A percentile compares a stretch with the other conserved stretches of the same genome.
phyloP scores from a whole-genome alignment of 2,797 vertebrate genomes.

The Gambusia yucatana region DNA sequence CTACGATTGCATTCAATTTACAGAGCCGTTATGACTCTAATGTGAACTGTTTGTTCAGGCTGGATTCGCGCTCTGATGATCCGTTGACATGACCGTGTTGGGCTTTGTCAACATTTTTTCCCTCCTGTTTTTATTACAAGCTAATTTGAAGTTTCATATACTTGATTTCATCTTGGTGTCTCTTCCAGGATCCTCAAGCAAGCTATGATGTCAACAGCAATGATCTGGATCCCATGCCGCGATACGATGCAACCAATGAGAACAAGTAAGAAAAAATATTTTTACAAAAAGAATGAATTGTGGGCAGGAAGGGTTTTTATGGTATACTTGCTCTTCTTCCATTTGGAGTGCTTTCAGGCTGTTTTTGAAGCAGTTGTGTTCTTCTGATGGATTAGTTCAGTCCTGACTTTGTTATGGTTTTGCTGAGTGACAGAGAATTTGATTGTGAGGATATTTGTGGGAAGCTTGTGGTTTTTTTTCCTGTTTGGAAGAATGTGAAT shows the following conservation, averaged over 20 bases:
- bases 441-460: conserved; percentile 61
- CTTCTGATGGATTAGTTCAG: conserved; percentile 19
- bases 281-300: not conserved
- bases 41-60: conserved; percentile 52
- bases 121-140: not conserved
- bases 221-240: conserved; percentile 98
- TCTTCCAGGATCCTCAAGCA: conserved; percentile 91
- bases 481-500: conserved; percentile 19
- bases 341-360: not conserved
- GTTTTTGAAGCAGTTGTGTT: not conserved
- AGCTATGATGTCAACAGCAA: conserved; percentile 99
- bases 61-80: conserved; percentile 23
- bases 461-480: conserved; percentile 42
- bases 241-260: conserved; percentile 97
- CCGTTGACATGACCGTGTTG: conserved; percentile 1
- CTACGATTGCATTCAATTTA: conserved; percentile 60
- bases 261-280: conserved; percentile 91
- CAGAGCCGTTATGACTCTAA: conserved; percentile 45
- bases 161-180: conserved; percentile 43
- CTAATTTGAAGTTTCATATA: conserved; percentile 25
- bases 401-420: conserved; percentile 54
- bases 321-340: not conserved
- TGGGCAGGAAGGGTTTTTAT: not conserved
- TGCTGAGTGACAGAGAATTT: conserved; percentile 44
- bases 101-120: conserved; percentile 8